Percentiles rank a stretch among this genome's conserved stretches.
These are phyloP conservation scores for Neodiprion fabricii DNA, from an alignment of 1,140 invertebrate species.

Conservation along the genomic window DNA sequence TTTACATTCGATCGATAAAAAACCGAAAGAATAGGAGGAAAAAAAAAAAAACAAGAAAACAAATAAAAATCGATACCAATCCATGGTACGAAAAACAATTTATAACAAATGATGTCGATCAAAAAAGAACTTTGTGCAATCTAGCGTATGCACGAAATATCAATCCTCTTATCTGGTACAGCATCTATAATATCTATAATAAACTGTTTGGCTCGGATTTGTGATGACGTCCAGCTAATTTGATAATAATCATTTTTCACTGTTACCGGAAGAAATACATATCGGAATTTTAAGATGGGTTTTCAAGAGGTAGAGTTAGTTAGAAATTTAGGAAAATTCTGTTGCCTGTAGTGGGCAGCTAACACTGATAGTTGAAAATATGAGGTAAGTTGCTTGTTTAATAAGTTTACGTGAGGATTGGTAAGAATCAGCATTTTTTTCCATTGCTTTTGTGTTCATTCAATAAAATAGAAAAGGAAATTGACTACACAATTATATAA, in stretches of 20 bases:
- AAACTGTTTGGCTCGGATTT: no score
- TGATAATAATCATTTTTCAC: no score
- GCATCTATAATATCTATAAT: background rate
- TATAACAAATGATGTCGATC: background rate
- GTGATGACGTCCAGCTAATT: no score
- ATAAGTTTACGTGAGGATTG: constrained; percentile 12
- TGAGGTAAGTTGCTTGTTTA: background rate
- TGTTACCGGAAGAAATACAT: no score
- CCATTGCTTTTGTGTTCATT: constrained; percentile 16
- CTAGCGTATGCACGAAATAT: background rate
- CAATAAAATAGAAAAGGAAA: constrained; percentile 26
- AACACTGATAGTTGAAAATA: background rate
- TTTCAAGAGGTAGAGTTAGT: no score
- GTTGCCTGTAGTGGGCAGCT: no score
- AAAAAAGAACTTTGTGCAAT: no score
- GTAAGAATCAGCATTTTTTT: background rate
- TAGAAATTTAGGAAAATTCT: no score
- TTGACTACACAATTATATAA: constrained; percentile 28
- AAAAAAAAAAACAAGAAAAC: no score
- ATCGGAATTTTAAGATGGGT: background rate
- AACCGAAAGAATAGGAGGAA: no score
- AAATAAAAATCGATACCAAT: background rate
- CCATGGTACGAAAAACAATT: background rate
- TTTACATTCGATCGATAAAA: no score
- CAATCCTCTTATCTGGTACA: background rate